A percentile compares a stretch with the other conserved stretches of the same genome.
These are phyloP conservation scores for Spondyliosoma cantharus DNA, from an alignment of 2,797 vertebrate genomes.

Conservation along the genomic window DNA sequence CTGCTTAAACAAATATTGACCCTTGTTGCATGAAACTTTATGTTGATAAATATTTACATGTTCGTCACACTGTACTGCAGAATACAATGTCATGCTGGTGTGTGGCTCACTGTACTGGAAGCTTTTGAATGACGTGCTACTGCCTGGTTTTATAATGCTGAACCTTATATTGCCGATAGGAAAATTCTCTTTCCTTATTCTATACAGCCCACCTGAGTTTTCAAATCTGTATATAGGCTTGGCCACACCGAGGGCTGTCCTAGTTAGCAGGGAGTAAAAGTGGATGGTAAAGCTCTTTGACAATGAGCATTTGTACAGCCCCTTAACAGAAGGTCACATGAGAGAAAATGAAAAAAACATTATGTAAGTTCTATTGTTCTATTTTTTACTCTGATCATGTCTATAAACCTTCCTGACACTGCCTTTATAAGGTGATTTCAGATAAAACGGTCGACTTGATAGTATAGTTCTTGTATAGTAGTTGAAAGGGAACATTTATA, in stretches of 20 bases:
- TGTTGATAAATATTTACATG: background rate
- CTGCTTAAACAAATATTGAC: constrained; percentile 8
- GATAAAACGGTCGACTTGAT: background rate
- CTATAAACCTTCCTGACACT: background rate
- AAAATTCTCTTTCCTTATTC: background rate
- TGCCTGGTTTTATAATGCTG: background rate
- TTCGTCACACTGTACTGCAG: background rate
- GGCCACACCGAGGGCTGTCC: too few species aligned
- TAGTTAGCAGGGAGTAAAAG: too few species aligned
- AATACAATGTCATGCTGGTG: background rate
- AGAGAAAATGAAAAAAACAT: background rate
- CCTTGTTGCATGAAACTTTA: background rate
- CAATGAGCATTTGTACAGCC: background rate
- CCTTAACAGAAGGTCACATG: too few species aligned
- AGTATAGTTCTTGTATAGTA: background rate
- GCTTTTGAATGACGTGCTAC: background rate
- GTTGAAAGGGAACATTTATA: background rate
- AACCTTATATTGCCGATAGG: background rate
- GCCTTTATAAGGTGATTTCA: background rate
- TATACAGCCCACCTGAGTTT: background rate
- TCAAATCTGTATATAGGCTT: background rate
- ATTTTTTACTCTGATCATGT: background rate
- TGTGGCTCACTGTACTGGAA: background rate
- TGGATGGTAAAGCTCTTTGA: background rate
- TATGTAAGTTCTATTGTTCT: background rate